Evolutionary conservation across 2,797 vertebrate species (phyloP).

Genomic region (Crocidura indochinensis): DNA sequence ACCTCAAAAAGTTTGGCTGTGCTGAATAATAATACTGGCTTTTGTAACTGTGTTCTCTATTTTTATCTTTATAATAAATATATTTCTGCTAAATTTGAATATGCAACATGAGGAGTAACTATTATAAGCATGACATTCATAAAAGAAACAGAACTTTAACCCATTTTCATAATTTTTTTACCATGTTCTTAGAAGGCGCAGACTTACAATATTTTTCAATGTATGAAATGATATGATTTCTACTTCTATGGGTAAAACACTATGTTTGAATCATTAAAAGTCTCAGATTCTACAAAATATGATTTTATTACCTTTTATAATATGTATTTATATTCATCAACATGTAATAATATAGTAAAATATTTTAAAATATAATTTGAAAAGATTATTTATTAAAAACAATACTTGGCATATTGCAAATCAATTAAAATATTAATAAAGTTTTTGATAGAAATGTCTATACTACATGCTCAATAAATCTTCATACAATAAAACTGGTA

Average conservation of each 20-base stretch:
- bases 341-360: neutral
- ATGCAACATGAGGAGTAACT: neutral
- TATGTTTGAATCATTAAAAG: neutral
- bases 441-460: neutral
- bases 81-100: neutral
- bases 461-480: neutral
- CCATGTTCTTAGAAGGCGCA: too few species aligned
- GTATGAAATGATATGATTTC: neutral
- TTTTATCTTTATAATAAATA: neutral
- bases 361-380: neutral
- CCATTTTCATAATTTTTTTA: too few species aligned
- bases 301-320: neutral
- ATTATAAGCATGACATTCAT: neutral
- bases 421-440: neutral
- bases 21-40: neutral
- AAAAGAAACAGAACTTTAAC: neutral
- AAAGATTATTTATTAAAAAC: neutral
- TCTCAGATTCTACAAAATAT: neutral
- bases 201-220: neutral
- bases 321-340: neutral
- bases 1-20: neutral
- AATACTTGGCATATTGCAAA: neutral
- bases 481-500: conserved; percentile 7
- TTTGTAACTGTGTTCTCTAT: neutral
- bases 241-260: neutral